Base-by-base conservation (phyloP, 2,888 invertebrate genomes). In the Epirrita christyi region DNA sequence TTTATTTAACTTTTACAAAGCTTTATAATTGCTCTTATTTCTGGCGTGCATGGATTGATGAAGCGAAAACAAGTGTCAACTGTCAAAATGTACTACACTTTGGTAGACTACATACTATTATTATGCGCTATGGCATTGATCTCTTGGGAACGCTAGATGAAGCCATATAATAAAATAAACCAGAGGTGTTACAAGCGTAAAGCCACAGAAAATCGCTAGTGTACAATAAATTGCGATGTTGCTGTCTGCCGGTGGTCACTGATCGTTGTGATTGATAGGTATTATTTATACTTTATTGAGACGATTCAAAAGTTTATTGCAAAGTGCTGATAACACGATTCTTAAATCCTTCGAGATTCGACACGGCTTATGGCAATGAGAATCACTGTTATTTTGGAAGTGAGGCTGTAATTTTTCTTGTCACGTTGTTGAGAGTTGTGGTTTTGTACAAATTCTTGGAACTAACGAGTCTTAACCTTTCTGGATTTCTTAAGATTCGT, bases 231-330 rank as follows among this genome's bases (percentile, higher is more conserved):
- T 61, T 65, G 63, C 63, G 62, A 65, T 64, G 63, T 64, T 62
- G 52, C 63, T 36, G 59, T 57, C 59, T 47, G 54, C 52, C 49
- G 21, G 55, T 55, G 59, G 58, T 59, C 61, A 59, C 61, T 59
- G 63, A 50, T 61, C 56, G 43, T 54, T 43, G 62, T 67, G 70
- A 70, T 68, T 70, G 66, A 70, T 70, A 61, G 57, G 40, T 58
- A 54, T 58, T 63, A 60, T 63, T 58, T 63, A 63, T 59, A 55
- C 53, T 64, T 61, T 60, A 64, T 61, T 64, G 58, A 61, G 46
- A 48, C 53, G 34, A 62, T 58, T 44, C 56, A 63, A 63, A 65
- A 54, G 55, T 62, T 62, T 62, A 62, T 59, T 62, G 59, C 61
- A 44, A 46, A 55, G 54, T 63, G 61, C 50, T 46, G 61, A 60